Evolutionary conservation across 1,140 invertebrate genomes (phyloP).

Genomic region (Drosophila nasuta): DNA sequence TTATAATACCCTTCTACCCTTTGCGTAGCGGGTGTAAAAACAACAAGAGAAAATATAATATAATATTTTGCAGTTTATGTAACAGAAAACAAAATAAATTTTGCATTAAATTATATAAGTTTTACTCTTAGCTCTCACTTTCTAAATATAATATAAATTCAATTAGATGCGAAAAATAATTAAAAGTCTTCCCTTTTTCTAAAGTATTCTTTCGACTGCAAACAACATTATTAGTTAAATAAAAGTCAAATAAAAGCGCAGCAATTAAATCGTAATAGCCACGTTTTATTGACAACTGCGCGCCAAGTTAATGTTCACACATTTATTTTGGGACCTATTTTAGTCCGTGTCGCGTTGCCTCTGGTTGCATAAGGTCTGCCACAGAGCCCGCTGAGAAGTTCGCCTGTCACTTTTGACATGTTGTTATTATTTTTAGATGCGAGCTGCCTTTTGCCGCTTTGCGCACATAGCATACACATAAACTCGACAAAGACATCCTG

Average conservation of each 20-base stretch:
- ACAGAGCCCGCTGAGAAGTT: constrained; percentile 2
- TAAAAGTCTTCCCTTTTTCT: too few relatives aligned
- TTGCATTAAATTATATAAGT: too few relatives aligned
- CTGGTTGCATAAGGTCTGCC: constrained; percentile 29
- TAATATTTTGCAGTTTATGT: too few relatives aligned
- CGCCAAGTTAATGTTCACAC: constrained; percentile 3
- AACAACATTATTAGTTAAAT: background rate
- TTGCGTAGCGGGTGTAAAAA: too few relatives aligned
- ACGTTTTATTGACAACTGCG: background rate
- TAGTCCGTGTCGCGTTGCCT: background rate
- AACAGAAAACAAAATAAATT: too few relatives aligned
- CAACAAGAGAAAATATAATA: too few relatives aligned
- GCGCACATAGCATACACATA: constrained; percentile 1
- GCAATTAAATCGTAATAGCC: background rate
- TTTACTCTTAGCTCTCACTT: too few relatives aligned
- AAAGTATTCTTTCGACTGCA: too few relatives aligned
- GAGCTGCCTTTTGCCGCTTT: constrained; percentile 3
- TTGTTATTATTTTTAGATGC: constrained; percentile 39
- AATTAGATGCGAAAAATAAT: too few relatives aligned
- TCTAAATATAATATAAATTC: too few relatives aligned
- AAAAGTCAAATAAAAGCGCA: background rate
- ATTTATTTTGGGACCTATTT: constrained; percentile 1
- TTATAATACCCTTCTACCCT: too few relatives aligned
- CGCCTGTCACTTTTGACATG: constrained; percentile 46
- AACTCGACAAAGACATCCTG: constrained; percentile 6